These are phyloP conservation scores for Drosophila longiperda DNA, from an alignment of 2,888 invertebrate genomes.

Conservation along the genomic window DNA sequence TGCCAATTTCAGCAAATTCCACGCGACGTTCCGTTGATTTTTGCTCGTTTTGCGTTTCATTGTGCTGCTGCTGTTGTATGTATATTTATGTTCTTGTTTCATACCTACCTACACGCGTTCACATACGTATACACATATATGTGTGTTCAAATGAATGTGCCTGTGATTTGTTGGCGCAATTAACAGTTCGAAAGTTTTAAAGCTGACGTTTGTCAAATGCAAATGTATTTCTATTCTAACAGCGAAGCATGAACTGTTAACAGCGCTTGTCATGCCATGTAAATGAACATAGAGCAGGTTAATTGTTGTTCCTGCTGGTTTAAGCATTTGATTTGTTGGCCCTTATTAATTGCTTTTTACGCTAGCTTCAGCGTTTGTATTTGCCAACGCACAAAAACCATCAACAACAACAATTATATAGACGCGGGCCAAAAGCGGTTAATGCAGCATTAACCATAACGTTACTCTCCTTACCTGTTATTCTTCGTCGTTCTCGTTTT, in stretches of 20 bases:
- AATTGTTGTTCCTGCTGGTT: conserved; percentile 26
- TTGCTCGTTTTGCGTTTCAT: conserved; percentile 52
- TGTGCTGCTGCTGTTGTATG: conserved; percentile 4
- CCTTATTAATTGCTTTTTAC: conserved; percentile 26
- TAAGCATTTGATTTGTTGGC: conserved; percentile 5
- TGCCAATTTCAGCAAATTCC: conserved; percentile 78
- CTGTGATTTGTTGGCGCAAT: conserved; percentile 43
- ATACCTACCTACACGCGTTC: neutral
- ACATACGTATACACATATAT: neutral
- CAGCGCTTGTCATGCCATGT: conserved; percentile 12
- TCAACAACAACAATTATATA: conserved; percentile 23
- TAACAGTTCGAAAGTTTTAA: conserved; percentile 48
- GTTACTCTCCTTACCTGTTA: conserved; percentile 60
- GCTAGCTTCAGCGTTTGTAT: conserved; percentile 47
- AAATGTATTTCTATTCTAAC: conserved; percentile 15
- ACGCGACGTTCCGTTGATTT: conserved; percentile 58
- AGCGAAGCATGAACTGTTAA: conserved; percentile 16
- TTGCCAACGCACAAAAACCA: conserved; percentile 21
- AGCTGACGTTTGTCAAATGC: conserved; percentile 25
- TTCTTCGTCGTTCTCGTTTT: conserved; percentile 24
- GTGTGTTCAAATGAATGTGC: conserved; percentile 9
- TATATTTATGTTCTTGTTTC: conserved; percentile 6
- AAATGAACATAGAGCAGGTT: conserved; percentile 23
- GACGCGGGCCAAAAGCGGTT: conserved; percentile 49
- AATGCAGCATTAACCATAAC: conserved; percentile 56